A percentile compares a stretch with the other conserved stretches of the same genome.
phyloP scores from a whole-genome alignment of 23 tunicate genomes.

The Styela clava region DNA sequence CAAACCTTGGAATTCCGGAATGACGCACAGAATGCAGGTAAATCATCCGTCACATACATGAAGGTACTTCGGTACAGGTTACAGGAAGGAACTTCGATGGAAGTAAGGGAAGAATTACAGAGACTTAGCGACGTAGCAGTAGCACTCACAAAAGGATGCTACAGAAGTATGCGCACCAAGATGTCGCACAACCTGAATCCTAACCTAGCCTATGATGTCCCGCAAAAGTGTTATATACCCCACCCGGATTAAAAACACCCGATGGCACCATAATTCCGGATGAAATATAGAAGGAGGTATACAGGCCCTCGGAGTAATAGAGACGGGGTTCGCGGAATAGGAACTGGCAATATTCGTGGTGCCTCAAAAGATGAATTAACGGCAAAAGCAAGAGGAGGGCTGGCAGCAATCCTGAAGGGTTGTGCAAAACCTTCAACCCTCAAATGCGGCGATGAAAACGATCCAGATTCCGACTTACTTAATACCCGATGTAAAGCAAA shows the following conservation, averaged over 20 bases:
- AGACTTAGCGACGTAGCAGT: neutral
- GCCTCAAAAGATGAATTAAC: too few relatives aligned
- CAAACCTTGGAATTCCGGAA: too few relatives aligned
- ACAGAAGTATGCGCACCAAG: too few relatives aligned
- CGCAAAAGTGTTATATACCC: neutral
- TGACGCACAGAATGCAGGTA: too few relatives aligned
- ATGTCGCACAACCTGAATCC: too few relatives aligned
- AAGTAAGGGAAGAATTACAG: neutral
- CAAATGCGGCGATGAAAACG: conserved; percentile 8
- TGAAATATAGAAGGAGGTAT: neutral
- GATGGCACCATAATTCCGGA: neutral
- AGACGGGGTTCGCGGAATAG: too few relatives aligned
- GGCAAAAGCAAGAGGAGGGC: neutral
- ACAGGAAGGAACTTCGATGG: neutral
- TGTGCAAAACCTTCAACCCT: neutral
- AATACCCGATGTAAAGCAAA: neutral
- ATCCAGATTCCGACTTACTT: neutral
- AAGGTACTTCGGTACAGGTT: neutral
- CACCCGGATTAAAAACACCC: neutral
- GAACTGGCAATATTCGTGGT: too few relatives aligned
- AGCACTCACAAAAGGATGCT: too few relatives aligned
- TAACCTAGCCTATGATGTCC: too few relatives aligned
- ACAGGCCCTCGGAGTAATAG: neutral
- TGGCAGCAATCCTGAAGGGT: neutral
- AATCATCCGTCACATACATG: too few relatives aligned